These are phyloP conservation scores for Desoria tigrina DNA, from an alignment of 2,888 invertebrate species.

Conservation along the genomic window DNA sequence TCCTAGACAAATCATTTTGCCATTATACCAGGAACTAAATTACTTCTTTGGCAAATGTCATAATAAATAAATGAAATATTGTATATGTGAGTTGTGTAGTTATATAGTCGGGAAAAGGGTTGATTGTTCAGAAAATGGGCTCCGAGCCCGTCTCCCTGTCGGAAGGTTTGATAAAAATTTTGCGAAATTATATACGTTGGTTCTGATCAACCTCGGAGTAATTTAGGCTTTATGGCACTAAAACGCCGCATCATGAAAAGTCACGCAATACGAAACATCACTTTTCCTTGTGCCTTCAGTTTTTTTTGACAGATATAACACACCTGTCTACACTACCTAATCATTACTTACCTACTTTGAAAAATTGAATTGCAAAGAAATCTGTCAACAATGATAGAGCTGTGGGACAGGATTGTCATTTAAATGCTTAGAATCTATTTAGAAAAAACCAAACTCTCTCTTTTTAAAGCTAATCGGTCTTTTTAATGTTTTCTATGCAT, in stretches of 20 bases:
- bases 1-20: too few relatives aligned
- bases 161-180: not conserved
- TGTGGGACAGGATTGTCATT: too few relatives aligned
- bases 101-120: not conserved
- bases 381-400: too few relatives aligned
- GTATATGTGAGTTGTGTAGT: not conserved
- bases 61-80: not conserved
- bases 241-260: not conserved
- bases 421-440: too few relatives aligned
- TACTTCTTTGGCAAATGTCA: too few relatives aligned
- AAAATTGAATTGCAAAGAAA: too few relatives aligned
- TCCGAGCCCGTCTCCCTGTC: not conserved
- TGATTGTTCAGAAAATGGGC: not conserved
- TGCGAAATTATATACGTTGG: conserved; percentile 1
- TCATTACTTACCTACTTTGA: not conserved
- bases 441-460: too few relatives aligned
- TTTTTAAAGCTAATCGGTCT: too few relatives aligned
- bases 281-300: not conserved
- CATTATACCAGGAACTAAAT: too few relatives aligned
- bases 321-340: not conserved
- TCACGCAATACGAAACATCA: conserved; percentile 10
- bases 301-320: not conserved
- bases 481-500: too few relatives aligned
- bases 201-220: conserved; percentile 2
- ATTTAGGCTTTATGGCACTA: not conserved